Conservation (phyloP, 2,888 invertebrate species). For the Drosophila neotestacea region DNA sequence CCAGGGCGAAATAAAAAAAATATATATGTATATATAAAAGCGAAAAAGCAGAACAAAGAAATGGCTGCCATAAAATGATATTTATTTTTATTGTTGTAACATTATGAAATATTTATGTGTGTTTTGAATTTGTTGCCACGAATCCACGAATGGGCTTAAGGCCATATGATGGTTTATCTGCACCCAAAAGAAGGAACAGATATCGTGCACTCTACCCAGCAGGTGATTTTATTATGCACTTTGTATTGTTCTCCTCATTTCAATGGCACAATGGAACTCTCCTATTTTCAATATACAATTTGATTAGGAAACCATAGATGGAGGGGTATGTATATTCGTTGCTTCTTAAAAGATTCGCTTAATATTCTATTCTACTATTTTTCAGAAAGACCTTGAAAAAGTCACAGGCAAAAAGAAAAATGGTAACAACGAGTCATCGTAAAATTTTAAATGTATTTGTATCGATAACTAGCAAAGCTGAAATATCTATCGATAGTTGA, state of each 20-base stretch:
- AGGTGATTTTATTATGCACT: conserved; percentile 6
- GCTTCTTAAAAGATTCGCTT: too few species aligned
- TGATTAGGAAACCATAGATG: too few species aligned
- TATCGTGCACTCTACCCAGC: not conserved
- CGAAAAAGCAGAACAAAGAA: conserved; percentile 49
- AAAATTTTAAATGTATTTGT: too few species aligned
- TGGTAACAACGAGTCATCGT: too few species aligned
- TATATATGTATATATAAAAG: not conserved
- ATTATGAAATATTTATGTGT: conserved; percentile 77
- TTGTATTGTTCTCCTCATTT: not conserved
- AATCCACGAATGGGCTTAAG: conserved; percentile 3
- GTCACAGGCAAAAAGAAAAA: too few species aligned
- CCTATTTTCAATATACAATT: too few species aligned
- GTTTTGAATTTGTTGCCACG: conserved; percentile 42
- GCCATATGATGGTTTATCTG: conserved; percentile 2
- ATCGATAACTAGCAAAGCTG: too few species aligned
- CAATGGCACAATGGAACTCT: not conserved
- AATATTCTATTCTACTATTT: too few species aligned
- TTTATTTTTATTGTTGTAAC: conserved; percentile 76
- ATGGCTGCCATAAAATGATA: conserved; percentile 75
- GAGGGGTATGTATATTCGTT: too few species aligned
- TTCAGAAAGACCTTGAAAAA: too few species aligned
- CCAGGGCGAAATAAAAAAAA: not conserved
- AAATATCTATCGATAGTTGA: too few species aligned
- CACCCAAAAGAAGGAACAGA: not conserved